phyloP scores from a whole-genome alignment of 2,888 invertebrate species.

The Standfussiana lucernea region DNA sequence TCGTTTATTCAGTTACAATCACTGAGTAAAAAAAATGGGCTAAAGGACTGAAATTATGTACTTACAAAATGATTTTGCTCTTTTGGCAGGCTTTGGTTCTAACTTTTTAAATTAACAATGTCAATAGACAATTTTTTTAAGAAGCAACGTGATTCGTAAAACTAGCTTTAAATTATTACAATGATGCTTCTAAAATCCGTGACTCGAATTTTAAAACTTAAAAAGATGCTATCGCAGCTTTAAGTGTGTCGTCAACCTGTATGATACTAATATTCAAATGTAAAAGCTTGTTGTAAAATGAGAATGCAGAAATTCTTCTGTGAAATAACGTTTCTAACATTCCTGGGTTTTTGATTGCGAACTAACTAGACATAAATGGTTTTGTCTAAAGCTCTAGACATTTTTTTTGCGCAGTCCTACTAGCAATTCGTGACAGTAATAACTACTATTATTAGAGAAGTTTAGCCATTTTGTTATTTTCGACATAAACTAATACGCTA shows the following conservation, averaged over 20 bases:
- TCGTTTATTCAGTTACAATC: neutral
- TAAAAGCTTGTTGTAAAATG: conserved; percentile 46
- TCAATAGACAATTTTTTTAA: neutral
- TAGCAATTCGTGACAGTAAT: conserved; percentile 42
- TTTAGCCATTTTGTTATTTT: conserved; percentile 48
- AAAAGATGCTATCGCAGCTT: conserved; percentile 52
- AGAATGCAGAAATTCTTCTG: conserved; percentile 22
- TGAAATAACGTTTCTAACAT: conserved; percentile 20
- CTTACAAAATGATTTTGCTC: neutral
- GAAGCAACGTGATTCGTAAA: neutral
- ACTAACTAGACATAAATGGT: conserved; percentile 20
- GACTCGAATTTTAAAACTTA: conserved; percentile 40
- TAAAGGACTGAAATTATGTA: neutral
- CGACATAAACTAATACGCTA: conserved; percentile 18
- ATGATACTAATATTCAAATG: conserved; percentile 37
- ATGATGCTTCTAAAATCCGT: conserved; percentile 39
- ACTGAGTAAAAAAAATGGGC: neutral
- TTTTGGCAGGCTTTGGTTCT: neutral
- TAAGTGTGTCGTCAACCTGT: conserved; percentile 42
- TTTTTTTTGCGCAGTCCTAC: conserved; percentile 37
- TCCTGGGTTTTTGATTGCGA: conserved; percentile 14
- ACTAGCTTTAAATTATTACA: conserved; percentile 21
- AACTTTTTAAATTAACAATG: too few species aligned
- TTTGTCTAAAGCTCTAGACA: conserved; percentile 40
- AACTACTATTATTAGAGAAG: conserved; percentile 49